Percentiles rank a stretch among this genome's conserved stretches.
These are phyloP conservation scores for Temnothorax unifasciatus DNA, from an alignment of 2,888 invertebrate species.

Conservation along the genomic window DNA sequence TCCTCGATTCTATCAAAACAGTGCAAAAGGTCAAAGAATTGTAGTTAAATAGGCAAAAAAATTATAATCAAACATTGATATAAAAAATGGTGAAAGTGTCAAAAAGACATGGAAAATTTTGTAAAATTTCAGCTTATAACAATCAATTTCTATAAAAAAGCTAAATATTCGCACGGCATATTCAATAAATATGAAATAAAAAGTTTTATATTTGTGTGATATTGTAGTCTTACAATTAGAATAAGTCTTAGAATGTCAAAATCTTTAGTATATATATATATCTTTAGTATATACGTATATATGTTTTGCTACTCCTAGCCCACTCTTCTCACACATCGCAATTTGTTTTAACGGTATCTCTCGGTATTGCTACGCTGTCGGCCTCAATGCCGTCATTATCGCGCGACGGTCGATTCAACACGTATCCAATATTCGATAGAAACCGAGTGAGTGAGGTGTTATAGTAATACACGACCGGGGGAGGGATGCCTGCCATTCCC, in stretches of 20 bases:
- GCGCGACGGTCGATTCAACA: slow-evolving; percentile 48
- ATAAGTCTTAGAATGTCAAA: neutral
- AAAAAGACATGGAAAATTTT: neutral
- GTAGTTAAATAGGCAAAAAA: neutral
- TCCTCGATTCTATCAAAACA: neutral
- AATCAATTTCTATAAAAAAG: neutral
- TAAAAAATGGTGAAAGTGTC: neutral
- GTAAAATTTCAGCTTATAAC: neutral
- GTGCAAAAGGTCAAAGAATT: neutral
- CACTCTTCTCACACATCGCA: neutral
- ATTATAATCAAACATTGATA: neutral
- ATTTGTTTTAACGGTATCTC: slow-evolving; percentile 49
- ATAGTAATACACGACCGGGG: slow-evolving; percentile 70
- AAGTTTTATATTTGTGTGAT: neutral
- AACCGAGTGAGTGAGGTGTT: slow-evolving; percentile 69
- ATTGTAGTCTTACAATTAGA: neutral
- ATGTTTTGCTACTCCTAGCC: neutral
- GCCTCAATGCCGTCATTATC: slow-evolving; percentile 41
- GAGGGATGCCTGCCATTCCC: slow-evolving; percentile 72
- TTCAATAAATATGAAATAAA: slow-evolving; percentile 3
- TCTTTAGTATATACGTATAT: neutral
- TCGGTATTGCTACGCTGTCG: slow-evolving; percentile 28
- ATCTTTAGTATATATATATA: neutral
- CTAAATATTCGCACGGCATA: neutral
- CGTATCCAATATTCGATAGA: slow-evolving; percentile 74